Evolutionary conservation across 2,797 vertebrate genomes (phyloP).

Genomic region (Anguilla obscura): DNA sequence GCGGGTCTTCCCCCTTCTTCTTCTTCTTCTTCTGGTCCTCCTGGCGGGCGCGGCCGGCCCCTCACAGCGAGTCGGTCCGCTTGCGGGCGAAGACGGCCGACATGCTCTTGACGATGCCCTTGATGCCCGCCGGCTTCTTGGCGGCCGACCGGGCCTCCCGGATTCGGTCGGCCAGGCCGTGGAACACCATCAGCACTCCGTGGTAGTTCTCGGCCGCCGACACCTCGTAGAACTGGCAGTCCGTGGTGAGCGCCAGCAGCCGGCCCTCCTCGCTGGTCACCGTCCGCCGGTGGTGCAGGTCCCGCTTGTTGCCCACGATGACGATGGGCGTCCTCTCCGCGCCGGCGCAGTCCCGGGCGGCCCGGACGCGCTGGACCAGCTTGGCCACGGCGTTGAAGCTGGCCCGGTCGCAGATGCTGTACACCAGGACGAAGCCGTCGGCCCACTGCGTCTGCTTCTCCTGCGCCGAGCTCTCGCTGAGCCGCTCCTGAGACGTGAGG

Average conservation of each 20-base stretch:
- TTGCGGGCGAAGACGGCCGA: slow-evolving; percentile 74
- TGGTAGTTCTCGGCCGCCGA: slow-evolving; percentile 77
- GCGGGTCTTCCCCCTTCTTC: slow-evolving; percentile 8
- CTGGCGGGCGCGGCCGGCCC: background rate
- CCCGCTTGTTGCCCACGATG: slow-evolving; percentile 77
- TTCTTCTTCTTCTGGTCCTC: background rate
- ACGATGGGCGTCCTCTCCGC: slow-evolving; percentile 73
- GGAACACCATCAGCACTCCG: slow-evolving; percentile 74
- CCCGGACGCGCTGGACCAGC: slow-evolving; percentile 72
- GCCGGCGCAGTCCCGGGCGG: slow-evolving; percentile 64
- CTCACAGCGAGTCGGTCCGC: slow-evolving; percentile 73
- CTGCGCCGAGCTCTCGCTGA: slow-evolving; percentile 17
- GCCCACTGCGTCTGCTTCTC: slow-evolving; percentile 78
- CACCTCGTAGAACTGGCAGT: slow-evolving; percentile 78
- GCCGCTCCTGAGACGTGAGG: slow-evolving; percentile 38
- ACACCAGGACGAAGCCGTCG: slow-evolving; percentile 75
- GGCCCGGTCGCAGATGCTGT: slow-evolving; percentile 76
- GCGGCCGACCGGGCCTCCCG: slow-evolving; percentile 63
- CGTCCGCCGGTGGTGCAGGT: slow-evolving; percentile 69
- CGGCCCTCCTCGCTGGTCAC: slow-evolving; percentile 77
- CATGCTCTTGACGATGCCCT: slow-evolving; percentile 76
- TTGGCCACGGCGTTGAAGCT: slow-evolving; percentile 72
- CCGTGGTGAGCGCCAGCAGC: slow-evolving; percentile 70
- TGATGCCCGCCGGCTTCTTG: slow-evolving; percentile 71
- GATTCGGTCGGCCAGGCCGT: slow-evolving; percentile 68